These are phyloP conservation scores for Asbolus verrucosus DNA, from an alignment of 1,140 invertebrate species.

Conservation along the genomic window DNA sequence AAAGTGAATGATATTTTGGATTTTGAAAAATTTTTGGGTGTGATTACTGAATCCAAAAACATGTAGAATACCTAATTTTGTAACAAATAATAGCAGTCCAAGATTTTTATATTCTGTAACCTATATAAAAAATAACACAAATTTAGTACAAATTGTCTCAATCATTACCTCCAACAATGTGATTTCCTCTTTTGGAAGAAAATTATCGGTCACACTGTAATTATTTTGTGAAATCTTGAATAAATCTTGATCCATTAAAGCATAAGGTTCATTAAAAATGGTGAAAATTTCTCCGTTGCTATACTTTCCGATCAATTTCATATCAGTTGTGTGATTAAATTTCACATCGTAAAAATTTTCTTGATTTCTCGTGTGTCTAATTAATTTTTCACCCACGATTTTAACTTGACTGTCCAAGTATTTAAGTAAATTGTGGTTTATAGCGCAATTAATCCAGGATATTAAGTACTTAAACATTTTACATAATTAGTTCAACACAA, in stretches of 20 bases:
- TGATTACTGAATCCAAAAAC: background rate
- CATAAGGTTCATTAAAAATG: conserved; percentile 8
- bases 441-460: background rate
- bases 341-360: conserved; percentile 14
- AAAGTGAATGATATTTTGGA: conserved; percentile 35
- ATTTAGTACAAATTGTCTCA: no score
- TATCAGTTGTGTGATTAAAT: conserved; percentile 12
- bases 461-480: conserved; percentile 10
- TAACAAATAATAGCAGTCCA: conserved; percentile 27
- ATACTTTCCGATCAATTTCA: conserved; percentile 18
- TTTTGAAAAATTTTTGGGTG: conserved; percentile 15
- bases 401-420: conserved; percentile 31
- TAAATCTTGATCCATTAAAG: conserved; percentile 20
- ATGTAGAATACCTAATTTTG: background rate
- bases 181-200: background rate
- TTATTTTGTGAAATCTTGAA: conserved; percentile 25
- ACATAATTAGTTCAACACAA: background rate
- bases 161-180: conserved; percentile 3
- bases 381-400: conserved; percentile 26
- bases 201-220: background rate
- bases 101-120: conserved; percentile 20
- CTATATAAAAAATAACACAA: no score
- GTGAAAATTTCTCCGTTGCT: conserved; percentile 23
- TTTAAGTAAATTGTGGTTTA: conserved; percentile 7
- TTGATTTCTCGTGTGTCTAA: conserved; percentile 16